Evolutionary conservation across 2,888 invertebrate species (phyloP).

Genomic region (Trachelus troglodyta): DNA sequence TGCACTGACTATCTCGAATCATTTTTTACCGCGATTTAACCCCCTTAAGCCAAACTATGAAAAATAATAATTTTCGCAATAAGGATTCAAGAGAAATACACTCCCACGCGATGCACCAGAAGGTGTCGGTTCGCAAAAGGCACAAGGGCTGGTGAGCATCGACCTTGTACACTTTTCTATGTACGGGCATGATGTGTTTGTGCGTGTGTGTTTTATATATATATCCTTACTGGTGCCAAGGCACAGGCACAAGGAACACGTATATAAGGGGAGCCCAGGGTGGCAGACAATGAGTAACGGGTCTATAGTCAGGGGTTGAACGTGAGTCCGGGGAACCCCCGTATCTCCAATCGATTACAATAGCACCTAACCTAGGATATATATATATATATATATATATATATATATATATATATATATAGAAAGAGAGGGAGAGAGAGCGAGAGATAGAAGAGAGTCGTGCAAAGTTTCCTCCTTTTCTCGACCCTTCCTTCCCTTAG

Average conservation of each 20-base stretch:
- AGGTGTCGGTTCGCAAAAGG: background rate
- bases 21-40: background rate
- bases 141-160: background rate
- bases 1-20: background rate
- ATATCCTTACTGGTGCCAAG: constrained; percentile 7
- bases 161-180: background rate
- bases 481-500: constrained; percentile 25
- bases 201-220: constrained; percentile 3
- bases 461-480: constrained; percentile 40
- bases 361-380: constrained; percentile 54
- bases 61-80: background rate
- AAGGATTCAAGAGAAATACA: background rate
- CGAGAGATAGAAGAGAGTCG: constrained; percentile 39
- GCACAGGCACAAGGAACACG: background rate
- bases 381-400: constrained; percentile 11
- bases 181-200: background rate
- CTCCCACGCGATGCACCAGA: background rate
- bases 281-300: constrained; percentile 57
- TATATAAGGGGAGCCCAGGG: constrained; percentile 37
- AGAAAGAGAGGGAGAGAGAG: constrained; percentile 17
- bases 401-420: too few relatives aligned
- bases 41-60: background rate
- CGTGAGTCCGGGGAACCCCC: constrained; percentile 50
- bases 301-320: constrained; percentile 32
- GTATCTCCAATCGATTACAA: constrained; percentile 58